These are phyloP conservation scores for Coturnix japonica DNA, from an alignment of 2,113 vertebrate species.

Conservation along the genomic window DNA sequence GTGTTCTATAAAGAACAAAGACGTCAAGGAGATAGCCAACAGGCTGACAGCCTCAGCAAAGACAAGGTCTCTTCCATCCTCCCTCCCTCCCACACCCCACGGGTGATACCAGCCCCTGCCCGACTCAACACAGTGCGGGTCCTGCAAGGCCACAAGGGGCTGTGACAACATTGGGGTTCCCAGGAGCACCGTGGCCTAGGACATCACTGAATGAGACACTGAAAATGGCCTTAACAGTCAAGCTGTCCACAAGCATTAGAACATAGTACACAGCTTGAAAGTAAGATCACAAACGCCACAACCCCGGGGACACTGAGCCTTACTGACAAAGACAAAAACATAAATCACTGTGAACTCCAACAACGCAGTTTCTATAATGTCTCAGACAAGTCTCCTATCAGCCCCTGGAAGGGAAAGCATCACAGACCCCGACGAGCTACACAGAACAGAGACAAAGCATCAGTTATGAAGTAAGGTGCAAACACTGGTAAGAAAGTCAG, in stretches of 20 bases:
- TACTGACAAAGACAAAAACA: background rate
- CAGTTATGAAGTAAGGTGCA: rapidly evolving
- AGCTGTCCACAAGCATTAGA: rapidly evolving
- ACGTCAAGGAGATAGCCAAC: background rate
- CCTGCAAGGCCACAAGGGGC: background rate
- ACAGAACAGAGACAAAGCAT: background rate
- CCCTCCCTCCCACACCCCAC: rapidly evolving
- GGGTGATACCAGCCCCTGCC: rapidly evolving
- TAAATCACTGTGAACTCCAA: background rate
- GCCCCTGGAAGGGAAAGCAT: background rate
- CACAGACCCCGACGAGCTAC: background rate
- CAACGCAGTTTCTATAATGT: background rate
- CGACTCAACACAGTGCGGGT: rapidly evolving
- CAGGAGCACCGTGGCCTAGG: background rate
- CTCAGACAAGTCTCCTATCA: background rate
- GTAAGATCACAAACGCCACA: rapidly evolving
- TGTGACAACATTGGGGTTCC: background rate
- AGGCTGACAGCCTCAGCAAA: background rate
- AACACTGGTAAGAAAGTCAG: background rate
- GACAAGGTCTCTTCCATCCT: background rate
- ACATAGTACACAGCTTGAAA: rapidly evolving
- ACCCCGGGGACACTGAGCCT: too few species aligned
- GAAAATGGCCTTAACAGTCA: background rate
- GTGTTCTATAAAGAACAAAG: background rate
- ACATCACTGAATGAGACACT: background rate